Conservation (phyloP, 2,888 invertebrate genomes). For the Diploptera punctata region DNA sequence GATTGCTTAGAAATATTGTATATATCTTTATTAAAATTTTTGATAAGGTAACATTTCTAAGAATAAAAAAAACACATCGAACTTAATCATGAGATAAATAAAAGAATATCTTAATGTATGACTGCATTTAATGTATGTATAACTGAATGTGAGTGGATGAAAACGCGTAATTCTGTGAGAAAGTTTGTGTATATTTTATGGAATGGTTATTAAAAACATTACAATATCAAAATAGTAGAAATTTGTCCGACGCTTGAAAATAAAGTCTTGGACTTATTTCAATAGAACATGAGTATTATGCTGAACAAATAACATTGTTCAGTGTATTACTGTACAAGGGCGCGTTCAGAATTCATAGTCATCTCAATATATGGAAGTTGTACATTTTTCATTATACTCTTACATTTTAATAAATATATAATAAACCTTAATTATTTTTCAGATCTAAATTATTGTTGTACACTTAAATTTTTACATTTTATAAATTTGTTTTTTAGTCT, state of each 20-base stretch:
- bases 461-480: no score
- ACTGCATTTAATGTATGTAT: neutral
- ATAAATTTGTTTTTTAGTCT: no score
- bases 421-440: no score
- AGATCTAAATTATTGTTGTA: no score
- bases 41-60: neutral
- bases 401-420: no score
- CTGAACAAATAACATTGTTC: neutral
- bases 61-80: neutral
- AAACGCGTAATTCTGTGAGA: no score
- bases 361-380: no score
- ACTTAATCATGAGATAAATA: neutral
- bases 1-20: no score
- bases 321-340: neutral
- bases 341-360: slow-evolving; percentile 5
- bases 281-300: neutral
- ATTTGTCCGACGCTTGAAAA: slow-evolving; percentile 38
- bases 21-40: no score
- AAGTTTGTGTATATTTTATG: slow-evolving; percentile 2
- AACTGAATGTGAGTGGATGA: neutral
- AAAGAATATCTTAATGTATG: neutral
- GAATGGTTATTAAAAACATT: neutral
- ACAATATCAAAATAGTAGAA: slow-evolving; percentile 29
- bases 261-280: slow-evolving; percentile 39
- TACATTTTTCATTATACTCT: no score